These are phyloP conservation scores for Timema podura DNA, from an alignment of 2,888 invertebrate genomes.

Conservation along the genomic window DNA sequence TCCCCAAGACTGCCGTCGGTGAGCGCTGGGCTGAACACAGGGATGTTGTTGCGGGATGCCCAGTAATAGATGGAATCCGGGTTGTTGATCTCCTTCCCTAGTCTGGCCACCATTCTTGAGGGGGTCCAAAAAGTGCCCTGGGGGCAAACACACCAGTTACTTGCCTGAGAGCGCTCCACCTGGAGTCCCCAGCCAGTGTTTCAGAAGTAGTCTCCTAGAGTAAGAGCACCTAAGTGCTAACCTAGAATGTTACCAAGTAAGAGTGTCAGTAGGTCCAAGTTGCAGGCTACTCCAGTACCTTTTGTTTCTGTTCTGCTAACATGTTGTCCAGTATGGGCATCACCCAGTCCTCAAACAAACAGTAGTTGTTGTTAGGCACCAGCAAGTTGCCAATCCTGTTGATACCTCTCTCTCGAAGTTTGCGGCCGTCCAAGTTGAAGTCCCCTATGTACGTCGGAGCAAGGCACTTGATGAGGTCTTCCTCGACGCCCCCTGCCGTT, in stretches of 20 bases:
- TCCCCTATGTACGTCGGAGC: constrained; percentile 92
- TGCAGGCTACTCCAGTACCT: constrained; percentile 40
- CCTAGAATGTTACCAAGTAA: no score
- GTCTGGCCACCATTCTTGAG: constrained; percentile 72
- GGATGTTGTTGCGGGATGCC: constrained; percentile 95
- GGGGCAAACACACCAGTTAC: constrained; percentile 9
- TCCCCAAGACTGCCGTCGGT: constrained; percentile 98
- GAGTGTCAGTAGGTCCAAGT: no score
- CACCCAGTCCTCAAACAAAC: constrained; percentile 95
- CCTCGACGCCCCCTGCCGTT: constrained; percentile 97
- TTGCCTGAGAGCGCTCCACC: no score
- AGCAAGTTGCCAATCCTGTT: constrained; percentile 91
- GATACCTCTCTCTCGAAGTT: constrained; percentile 77
- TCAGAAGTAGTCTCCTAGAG: no score
- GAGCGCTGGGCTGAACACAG: constrained; percentile 94
- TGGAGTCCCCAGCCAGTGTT: no score
- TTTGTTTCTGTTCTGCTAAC: constrained; percentile 77
- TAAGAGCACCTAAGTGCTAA: no score
- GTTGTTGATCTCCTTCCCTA: constrained; percentile 89
- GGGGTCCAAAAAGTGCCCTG: constrained; percentile 82
- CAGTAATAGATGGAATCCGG: constrained; percentile 93
- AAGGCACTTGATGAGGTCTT: constrained; percentile 97
- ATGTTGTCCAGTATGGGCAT: constrained; percentile 89
- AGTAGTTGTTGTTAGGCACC: constrained; percentile 98
- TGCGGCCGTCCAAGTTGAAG: constrained; percentile 76